Evolutionary conservation across 2,888 invertebrate genomes (phyloP).

Genomic region (Reticulitermes lucifugus): DNA sequence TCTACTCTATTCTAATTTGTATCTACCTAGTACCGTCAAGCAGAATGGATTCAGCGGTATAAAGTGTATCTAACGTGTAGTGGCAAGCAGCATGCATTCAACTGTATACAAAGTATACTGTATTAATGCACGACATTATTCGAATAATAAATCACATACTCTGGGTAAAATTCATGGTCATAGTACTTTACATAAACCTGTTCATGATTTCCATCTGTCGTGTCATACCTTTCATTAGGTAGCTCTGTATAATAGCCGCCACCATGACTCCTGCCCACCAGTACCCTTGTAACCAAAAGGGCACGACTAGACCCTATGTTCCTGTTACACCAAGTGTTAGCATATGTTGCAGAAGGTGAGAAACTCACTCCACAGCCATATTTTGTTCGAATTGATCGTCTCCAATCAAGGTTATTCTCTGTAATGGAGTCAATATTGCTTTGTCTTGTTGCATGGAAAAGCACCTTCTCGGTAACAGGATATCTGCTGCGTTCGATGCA

Average conservation of each 20-base stretch:
- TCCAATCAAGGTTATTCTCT: conserved; percentile 51
- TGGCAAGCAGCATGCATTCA: too few species aligned
- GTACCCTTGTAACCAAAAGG: conserved; percentile 59
- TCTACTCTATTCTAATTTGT: too few species aligned
- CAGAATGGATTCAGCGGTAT: too few species aligned
- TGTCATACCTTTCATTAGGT: conserved; percentile 58
- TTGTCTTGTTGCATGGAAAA: conserved; percentile 51
- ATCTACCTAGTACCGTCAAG: too few species aligned
- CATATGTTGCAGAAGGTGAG: conserved; percentile 49
- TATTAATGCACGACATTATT: too few species aligned
- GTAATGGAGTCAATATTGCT: conserved; percentile 43
- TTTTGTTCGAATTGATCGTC: conserved; percentile 43
- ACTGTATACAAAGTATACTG: too few species aligned
- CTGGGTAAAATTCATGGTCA: conserved; percentile 61
- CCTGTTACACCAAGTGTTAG: conserved; percentile 48
- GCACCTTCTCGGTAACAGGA: conserved; percentile 42
- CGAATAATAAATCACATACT: conserved; percentile 57
- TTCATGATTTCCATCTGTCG: conserved; percentile 57
- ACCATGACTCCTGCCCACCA: conserved; percentile 55
- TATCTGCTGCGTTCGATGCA: conserved; percentile 4
- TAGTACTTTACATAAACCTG: conserved; percentile 61
- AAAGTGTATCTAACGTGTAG: too few species aligned
- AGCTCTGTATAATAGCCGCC: conserved; percentile 49
- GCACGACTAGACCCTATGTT: conserved; percentile 53
- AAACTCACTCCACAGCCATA: conserved; percentile 53